Conservation (phyloP, 2,888 invertebrate genomes). For the Zygothrica quintamaculata region DNA sequence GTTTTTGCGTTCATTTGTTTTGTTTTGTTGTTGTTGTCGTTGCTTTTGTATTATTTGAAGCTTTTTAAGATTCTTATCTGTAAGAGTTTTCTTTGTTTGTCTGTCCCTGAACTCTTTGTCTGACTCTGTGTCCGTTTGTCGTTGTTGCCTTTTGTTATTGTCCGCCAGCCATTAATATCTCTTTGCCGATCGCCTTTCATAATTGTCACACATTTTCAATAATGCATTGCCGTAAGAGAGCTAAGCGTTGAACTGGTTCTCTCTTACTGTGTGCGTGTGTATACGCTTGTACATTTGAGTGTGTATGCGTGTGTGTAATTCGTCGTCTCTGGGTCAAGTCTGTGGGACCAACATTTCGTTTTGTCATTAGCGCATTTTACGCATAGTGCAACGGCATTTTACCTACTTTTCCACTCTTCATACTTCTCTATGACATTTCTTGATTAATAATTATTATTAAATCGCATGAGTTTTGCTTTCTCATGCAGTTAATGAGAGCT, state of each 20-base stretch:
- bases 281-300: no score
- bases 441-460: conserved; percentile 45
- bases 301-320: not conserved
- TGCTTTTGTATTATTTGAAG: conserved; percentile 60
- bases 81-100: conserved; percentile 17
- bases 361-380: conserved; percentile 59
- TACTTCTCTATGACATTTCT: conserved; percentile 46
- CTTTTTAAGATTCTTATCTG: conserved; percentile 61
- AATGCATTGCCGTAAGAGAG: conserved; percentile 24
- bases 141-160: conserved; percentile 49
- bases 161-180: conserved; percentile 62
- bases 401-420: conserved; percentile 7
- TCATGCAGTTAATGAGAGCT: conserved; percentile 57
- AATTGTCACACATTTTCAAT: conserved; percentile 74
- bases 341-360: conserved; percentile 25
- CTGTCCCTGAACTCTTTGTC: not conserved
- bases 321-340: conserved; percentile 52
- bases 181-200: conserved; percentile 68
- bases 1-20: conserved; percentile 59
- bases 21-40: no score
- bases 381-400: conserved; percentile 37
- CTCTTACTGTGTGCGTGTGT: not conserved
- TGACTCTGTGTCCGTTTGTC: conserved; percentile 11
- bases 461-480: conserved; percentile 47
- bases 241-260: conserved; percentile 55